Percentiles rank a stretch among this genome's conserved stretches.
Conservation (phyloP, 2,797 vertebrate genomes). For the Hydrocynus forskahlii region DNA sequence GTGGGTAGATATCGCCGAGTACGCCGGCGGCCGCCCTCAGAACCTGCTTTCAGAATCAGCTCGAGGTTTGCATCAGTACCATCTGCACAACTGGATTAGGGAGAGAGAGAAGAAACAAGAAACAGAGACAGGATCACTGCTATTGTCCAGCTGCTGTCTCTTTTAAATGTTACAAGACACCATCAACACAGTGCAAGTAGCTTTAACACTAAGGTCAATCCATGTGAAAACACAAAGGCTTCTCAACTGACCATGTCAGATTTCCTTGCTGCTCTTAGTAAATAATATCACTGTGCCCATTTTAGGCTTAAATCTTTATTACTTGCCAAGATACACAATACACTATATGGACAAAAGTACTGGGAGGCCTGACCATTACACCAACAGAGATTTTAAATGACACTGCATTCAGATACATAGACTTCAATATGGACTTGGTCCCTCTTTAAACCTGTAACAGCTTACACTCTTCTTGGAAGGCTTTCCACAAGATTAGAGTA, state of each 20-base stretch:
- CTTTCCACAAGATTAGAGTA: no score
- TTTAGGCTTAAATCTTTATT: no score
- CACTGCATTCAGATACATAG: no score
- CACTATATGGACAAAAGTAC: no score
- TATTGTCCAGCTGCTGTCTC: not conserved
- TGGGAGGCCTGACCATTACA: no score
- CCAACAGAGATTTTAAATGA: no score
- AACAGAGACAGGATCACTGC: not conserved
- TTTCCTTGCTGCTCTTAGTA: not conserved
- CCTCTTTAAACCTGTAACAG: no score
- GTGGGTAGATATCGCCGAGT: constrained; percentile 72
- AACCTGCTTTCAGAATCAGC: constrained; percentile 65
- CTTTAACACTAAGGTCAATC: not conserved
- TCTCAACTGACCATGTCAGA: not conserved
- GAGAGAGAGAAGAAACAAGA: constrained; percentile 1
- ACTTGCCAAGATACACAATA: no score
- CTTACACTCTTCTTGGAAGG: no score
- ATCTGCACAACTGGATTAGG: constrained; percentile 58
- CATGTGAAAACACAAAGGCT: not conserved
- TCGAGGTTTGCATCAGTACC: constrained; percentile 67
- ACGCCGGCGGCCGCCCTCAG: constrained; percentile 69
- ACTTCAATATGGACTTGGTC: no score
- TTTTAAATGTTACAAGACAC: constrained; percentile 7
- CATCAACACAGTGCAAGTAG: constrained; percentile 10
- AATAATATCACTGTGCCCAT: not conserved